Conservation (phyloP, 1,140 invertebrate species). For the Platyscapa corneri region DNA sequence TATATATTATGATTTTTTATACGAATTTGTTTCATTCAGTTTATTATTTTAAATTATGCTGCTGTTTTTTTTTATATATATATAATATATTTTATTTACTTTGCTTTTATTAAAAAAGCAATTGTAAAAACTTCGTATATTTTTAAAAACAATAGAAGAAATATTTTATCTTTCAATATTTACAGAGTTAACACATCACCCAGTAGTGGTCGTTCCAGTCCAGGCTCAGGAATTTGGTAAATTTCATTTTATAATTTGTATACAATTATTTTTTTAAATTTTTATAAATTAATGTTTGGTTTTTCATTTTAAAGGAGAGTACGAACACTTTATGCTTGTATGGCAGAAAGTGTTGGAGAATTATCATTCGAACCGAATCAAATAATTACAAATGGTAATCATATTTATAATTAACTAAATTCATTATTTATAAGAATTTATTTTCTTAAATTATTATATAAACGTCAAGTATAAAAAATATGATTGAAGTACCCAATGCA, state of each 20-base stretch:
- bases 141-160: constrained; percentile 20
- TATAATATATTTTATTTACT: not conserved
- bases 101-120: too few relatives aligned
- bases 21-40: too few relatives aligned
- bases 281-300: not conserved
- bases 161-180: constrained; percentile 43
- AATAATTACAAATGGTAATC: constrained; percentile 96
- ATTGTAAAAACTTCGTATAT: not conserved
- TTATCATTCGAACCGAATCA: constrained; percentile 98
- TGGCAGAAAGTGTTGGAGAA: constrained; percentile 97
- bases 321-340: constrained; percentile 94
- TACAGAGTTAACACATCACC: constrained; percentile 65
- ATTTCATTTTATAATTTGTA: not conserved
- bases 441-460: too few relatives aligned
- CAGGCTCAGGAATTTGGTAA: constrained; percentile 67
- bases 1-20: too few relatives aligned
- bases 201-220: constrained; percentile 66
- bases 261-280: not conserved
- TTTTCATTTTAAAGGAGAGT: constrained; percentile 79
- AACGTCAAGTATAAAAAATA: too few relatives aligned
- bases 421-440: not conserved
- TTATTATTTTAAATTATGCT: not conserved
- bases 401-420: not conserved
- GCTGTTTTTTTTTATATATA: not conserved
- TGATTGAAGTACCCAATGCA: too few relatives aligned